Base-by-base conservation (phyloP, 2,888 invertebrate species). In the Heliothis peltigera region DNA sequence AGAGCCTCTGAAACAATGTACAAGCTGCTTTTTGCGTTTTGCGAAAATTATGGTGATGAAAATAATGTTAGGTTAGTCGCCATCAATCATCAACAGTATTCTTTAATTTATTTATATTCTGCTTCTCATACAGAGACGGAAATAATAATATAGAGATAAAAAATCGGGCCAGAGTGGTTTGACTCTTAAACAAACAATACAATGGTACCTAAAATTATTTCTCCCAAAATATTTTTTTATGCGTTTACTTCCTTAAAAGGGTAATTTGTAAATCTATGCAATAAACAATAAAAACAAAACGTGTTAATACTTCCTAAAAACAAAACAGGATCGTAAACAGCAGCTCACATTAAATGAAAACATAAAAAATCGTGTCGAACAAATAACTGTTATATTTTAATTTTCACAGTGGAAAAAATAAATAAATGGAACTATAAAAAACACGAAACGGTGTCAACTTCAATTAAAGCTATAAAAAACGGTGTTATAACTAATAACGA, bases 381-480 rank as follows among this genome's bases (percentile, higher is more conserved):
- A 71, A 79, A 80, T 75, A 70, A 71, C 69, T 66, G 56, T 61
- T 65, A 64, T 70, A 80, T 81, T 80, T 81, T 79, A 79, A 80
- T 84, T 71, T 80, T 75, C 58, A 72, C 61, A 77, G 57, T 68
- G 62, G 62, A 42, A 65, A 84, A 84, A 80, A 81, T 81, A 88
- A 87, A 87, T 86, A 86, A 84, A 83, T 67, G 65, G 57, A 48
- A 69, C 79, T 73, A 82, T 84, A 84, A 87, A n/a, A 86, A 74
- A 84, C 83, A 84, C 82, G 82, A 79, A 87, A 86, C 78, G 87
- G 85, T 87, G 88, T 91, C 88, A 88, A 87, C 87, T 87, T 87
- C 88, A 90, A 91, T 90, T 88, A 89, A 84, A 84, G 84, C 85
- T 82, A 86, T 89, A 89, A 91, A 90, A 78, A 87, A 83, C 69